Percentiles rank a stretch among this genome's conserved stretches.
phyloP scores from a whole-genome alignment of 2,113 vertebrate species.

The Myotis lucifugus region DNA sequence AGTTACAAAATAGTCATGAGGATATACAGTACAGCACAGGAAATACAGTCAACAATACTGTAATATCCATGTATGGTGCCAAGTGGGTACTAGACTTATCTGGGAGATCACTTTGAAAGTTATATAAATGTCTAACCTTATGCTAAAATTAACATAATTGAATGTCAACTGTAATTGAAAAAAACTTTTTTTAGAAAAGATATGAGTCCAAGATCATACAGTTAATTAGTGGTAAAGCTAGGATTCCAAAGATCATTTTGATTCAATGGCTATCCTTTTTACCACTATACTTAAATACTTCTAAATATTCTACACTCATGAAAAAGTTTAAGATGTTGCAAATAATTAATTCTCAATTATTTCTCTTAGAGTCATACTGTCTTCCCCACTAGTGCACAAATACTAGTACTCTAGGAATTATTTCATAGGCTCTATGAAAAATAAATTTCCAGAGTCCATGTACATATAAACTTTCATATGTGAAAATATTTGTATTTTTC shows the following conservation, averaged over 20 bases:
- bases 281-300: background rate
- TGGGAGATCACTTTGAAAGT: background rate
- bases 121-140: background rate
- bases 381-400: background rate
- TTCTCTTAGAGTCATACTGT: background rate
- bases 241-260: background rate
- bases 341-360: background rate
- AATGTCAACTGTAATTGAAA: background rate
- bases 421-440: background rate
- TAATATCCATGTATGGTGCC: background rate
- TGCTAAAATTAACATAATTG: background rate
- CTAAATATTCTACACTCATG: background rate
- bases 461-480: background rate
- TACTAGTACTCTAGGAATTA: background rate
- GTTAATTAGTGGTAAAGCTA: background rate
- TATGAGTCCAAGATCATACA: background rate
- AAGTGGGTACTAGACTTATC: background rate
- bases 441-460: background rate
- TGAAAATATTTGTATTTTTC: background rate
- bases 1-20: background rate
- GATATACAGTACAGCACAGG: background rate
- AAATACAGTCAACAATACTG: background rate
- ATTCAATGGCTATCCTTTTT: background rate
- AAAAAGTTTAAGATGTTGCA: background rate
- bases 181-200: background rate